These are phyloP conservation scores for Apodemia duryi DNA, from an alignment of 2,888 invertebrate genomes.

Conservation along the genomic window DNA sequence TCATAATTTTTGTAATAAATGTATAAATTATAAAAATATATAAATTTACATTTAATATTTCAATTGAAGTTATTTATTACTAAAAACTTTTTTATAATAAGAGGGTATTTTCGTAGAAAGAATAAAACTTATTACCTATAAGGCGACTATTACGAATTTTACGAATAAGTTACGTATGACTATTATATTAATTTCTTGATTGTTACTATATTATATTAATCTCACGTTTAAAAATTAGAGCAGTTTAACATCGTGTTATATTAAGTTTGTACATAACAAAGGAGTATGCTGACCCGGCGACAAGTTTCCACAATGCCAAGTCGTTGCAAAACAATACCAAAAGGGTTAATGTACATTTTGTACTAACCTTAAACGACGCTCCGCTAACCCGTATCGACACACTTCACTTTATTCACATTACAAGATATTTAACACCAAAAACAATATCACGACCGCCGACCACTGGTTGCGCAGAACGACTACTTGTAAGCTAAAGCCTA, in stretches of 20 bases:
- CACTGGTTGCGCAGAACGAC: slow-evolving; percentile 52
- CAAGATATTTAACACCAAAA: slow-evolving; percentile 23
- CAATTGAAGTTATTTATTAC: too few relatives aligned
- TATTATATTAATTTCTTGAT: too few relatives aligned
- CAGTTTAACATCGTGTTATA: neutral
- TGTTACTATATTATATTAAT: too few relatives aligned
- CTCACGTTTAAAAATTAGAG: neutral
- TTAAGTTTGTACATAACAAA: slow-evolving; percentile 3
- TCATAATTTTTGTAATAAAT: too few relatives aligned
- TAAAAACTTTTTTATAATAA: too few relatives aligned
- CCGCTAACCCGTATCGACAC: slow-evolving; percentile 28
- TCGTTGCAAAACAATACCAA: slow-evolving; percentile 1
- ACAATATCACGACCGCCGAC: slow-evolving; percentile 48
- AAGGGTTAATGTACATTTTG: slow-evolving; percentile 1
- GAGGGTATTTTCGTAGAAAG: too few relatives aligned
- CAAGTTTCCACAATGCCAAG: slow-evolving; percentile 2
- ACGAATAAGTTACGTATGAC: too few relatives aligned
- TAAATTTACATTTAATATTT: too few relatives aligned
- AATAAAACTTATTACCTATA: too few relatives aligned
- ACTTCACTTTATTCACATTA: slow-evolving; percentile 30
- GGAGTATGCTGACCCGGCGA: slow-evolving; percentile 1
- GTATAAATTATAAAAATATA: too few relatives aligned
- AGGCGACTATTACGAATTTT: too few relatives aligned
- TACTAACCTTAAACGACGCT: slow-evolving; percentile 29
- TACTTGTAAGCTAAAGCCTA: slow-evolving; percentile 38